A percentile compares a stretch with the other conserved stretches of the same genome.
Conservation (phyloP, 2,113 vertebrate species). For the Naja naja region DNA sequence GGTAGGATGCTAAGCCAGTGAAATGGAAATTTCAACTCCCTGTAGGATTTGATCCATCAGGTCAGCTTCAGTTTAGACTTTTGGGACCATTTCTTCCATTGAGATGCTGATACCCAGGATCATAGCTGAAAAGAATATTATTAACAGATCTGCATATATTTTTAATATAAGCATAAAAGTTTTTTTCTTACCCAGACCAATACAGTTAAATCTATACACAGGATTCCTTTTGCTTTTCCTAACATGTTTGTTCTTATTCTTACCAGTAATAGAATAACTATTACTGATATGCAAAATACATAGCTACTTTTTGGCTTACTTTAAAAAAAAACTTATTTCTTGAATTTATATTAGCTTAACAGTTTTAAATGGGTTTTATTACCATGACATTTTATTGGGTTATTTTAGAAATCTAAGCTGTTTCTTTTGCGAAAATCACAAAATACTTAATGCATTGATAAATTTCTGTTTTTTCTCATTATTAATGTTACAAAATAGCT, state of each 20-base stretch:
- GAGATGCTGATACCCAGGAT: slow-evolving; percentile 35
- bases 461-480: not conserved
- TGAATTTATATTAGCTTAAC: slow-evolving; percentile 40
- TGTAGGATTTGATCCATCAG: slow-evolving; percentile 38
- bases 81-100: slow-evolving; percentile 6
- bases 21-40: slow-evolving; percentile 54
- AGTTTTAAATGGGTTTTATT: slow-evolving; percentile 55
- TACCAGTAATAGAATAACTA: slow-evolving; percentile 50
- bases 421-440: slow-evolving; percentile 31
- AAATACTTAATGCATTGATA: not conserved
- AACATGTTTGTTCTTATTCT: slow-evolving; percentile 49
- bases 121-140: slow-evolving; percentile 12
- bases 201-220: slow-evolving; percentile 43
- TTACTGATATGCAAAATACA: slow-evolving; percentile 47
- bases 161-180: slow-evolving; percentile 21
- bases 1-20: slow-evolving; percentile 54
- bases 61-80: slow-evolving; percentile 43
- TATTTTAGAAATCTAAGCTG: slow-evolving; percentile 36
- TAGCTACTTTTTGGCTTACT: slow-evolving; percentile 43
- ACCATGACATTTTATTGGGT: slow-evolving; percentile 25
- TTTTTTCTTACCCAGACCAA: not conserved
- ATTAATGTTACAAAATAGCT: not conserved
- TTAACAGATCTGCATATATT: slow-evolving; percentile 31
- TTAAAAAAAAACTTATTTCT: slow-evolving; percentile 39
- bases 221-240: slow-evolving; percentile 13